phyloP scores from a whole-genome alignment of 2,888 invertebrate species.

The Tuta absoluta region DNA sequence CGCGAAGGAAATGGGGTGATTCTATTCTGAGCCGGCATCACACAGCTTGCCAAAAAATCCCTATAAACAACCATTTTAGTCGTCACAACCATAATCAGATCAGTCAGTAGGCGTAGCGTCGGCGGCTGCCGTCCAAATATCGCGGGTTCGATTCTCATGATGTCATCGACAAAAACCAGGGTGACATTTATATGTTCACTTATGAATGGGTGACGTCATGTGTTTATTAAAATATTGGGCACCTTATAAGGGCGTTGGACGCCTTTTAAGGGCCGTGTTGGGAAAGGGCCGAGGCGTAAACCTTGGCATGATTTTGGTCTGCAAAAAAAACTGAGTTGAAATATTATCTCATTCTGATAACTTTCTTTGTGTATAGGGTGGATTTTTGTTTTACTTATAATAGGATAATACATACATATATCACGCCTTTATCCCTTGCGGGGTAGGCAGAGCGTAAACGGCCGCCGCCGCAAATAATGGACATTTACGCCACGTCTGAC shows the following conservation, averaged over 20 bases:
- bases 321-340: neutral
- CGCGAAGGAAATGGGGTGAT: too few species aligned
- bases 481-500: too few species aligned
- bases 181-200: slow-evolving; percentile 27
- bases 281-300: neutral
- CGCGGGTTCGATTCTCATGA: slow-evolving; percentile 50
- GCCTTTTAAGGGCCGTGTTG: neutral
- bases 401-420: too few species aligned
- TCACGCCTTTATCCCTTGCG: too few species aligned
- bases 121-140: slow-evolving; percentile 43
- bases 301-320: neutral
- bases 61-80: too few species aligned
- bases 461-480: too few species aligned
- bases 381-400: too few species aligned
- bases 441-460: too few species aligned
- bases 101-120: slow-evolving; percentile 39
- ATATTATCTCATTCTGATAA: too few species aligned
- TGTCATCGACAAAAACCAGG: slow-evolving; percentile 43
- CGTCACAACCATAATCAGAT: neutral
- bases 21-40: too few species aligned
- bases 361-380: too few species aligned
- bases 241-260: neutral
- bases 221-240: neutral
- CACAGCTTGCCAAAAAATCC: too few species aligned
- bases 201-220: slow-evolving; percentile 25